Conservation (phyloP, 2,113 vertebrate species). For the Sphaerodactylus townsendi region DNA sequence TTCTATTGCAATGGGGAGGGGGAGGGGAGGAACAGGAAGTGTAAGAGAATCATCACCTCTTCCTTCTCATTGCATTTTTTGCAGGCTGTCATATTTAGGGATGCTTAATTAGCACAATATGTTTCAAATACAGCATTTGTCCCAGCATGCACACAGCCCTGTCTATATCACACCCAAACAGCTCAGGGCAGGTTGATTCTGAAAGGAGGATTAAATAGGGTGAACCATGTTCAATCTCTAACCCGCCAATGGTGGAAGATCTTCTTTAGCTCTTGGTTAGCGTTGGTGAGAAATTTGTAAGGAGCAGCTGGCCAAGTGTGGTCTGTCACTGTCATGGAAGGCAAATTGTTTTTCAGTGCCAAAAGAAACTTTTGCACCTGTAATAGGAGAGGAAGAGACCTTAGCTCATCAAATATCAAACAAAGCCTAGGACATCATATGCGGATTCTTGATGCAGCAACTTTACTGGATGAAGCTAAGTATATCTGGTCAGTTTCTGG, state of each 20-base stretch:
- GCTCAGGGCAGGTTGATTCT: accelerated
- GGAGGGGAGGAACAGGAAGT: background rate
- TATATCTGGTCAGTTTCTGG: no score
- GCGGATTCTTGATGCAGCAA: no score
- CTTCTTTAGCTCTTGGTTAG: constrained; percentile 67
- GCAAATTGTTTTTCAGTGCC: constrained; percentile 67
- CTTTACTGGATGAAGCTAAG: no score
- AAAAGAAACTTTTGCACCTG: constrained; percentile 72
- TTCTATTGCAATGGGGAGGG: background rate
- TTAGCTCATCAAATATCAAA: background rate
- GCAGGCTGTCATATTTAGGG: background rate
- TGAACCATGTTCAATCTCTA: background rate
- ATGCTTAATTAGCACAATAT: background rate
- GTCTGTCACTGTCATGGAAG: constrained; percentile 55
- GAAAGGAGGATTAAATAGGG: background rate
- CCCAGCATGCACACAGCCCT: background rate
- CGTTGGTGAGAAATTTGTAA: constrained; percentile 56
- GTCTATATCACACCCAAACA: background rate
- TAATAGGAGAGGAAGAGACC: background rate
- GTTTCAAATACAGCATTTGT: no score
- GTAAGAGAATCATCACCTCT: no score
- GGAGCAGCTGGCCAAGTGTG: constrained; percentile 66
- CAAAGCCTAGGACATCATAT: no score
- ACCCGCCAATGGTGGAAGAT: constrained; percentile 79
- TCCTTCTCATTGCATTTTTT: background rate